These are phyloP conservation scores for Spinibarbus caldwelli DNA, from an alignment of 2,797 vertebrate genomes.

Conservation along the genomic window DNA sequence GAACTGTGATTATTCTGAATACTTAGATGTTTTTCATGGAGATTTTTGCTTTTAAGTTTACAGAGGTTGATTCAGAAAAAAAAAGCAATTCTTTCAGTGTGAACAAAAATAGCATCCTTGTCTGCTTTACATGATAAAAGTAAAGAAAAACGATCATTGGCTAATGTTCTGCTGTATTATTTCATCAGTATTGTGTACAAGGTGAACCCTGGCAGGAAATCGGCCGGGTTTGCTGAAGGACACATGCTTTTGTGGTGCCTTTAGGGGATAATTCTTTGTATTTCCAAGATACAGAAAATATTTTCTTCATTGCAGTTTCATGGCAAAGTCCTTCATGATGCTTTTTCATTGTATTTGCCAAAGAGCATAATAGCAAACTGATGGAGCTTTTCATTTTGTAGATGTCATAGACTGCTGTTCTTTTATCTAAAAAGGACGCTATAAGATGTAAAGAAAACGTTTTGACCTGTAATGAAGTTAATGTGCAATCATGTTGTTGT, in stretches of 20 bases:
- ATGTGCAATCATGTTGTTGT: conserved; percentile 15
- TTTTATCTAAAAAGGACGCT: neutral
- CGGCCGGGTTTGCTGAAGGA: too few relatives aligned
- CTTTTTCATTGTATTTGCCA: neutral
- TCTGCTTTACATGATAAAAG: neutral
- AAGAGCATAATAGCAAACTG: neutral
- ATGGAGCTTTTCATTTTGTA: neutral
- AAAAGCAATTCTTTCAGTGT: neutral
- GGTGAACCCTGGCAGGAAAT: neutral
- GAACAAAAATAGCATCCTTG: conserved; percentile 24
- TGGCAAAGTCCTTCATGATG: neutral
- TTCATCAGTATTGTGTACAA: conserved; percentile 10
- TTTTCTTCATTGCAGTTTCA: neutral
- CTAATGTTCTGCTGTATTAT: neutral
- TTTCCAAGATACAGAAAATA: neutral
- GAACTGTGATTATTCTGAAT: conserved; percentile 2
- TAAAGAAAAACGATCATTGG: neutral
- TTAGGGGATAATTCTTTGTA: neutral
- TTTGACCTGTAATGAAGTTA: neutral
- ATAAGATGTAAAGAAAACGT: neutral
- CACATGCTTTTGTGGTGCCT: neutral
- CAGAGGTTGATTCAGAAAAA: neutral
- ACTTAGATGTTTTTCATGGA: neutral
- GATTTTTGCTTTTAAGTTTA: neutral
- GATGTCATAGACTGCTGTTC: neutral